These are phyloP conservation scores for Eupithecia inturbata DNA, from an alignment of 2,888 invertebrate genomes.

Conservation along the genomic window DNA sequence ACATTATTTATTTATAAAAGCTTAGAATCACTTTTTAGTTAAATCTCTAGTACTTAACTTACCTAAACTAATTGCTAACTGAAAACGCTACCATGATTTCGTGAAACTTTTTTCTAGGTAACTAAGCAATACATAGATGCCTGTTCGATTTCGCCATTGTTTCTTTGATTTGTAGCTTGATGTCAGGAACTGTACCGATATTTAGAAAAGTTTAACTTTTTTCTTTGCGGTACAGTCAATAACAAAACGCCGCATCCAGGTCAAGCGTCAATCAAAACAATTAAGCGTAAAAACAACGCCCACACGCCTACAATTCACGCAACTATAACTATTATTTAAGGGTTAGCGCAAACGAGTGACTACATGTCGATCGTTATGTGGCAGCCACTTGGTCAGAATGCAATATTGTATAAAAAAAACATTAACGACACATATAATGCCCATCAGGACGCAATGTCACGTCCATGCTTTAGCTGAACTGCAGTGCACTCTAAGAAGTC, in stretches of 20 bases:
- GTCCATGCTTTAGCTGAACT: neutral
- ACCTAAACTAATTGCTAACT: too few relatives aligned
- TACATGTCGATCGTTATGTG: neutral
- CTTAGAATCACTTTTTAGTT: too few relatives aligned
- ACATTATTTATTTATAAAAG: neutral
- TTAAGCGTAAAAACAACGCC: constrained; percentile 52
- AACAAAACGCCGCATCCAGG: constrained; percentile 37
- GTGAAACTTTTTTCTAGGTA: too few relatives aligned
- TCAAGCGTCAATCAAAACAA: constrained; percentile 57
- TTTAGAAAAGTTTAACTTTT: neutral
- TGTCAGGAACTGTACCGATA: constrained; percentile 1
- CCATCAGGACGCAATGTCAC: neutral
- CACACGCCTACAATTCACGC: constrained; percentile 50
- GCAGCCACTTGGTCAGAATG: neutral
- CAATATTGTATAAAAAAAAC: neutral
- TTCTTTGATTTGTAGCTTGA: neutral
- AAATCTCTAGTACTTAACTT: too few relatives aligned
- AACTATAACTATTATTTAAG: constrained; percentile 47
- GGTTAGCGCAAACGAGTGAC: neutral
- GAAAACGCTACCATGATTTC: too few relatives aligned
- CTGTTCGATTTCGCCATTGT: too few relatives aligned
- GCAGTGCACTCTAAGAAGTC: neutral
- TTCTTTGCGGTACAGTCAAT: constrained; percentile 25
- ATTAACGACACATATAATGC: neutral
- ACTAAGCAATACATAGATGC: too few relatives aligned